Base-by-base conservation (phyloP, 2,113 vertebrate species). In the Pteropus alecto region DNA sequence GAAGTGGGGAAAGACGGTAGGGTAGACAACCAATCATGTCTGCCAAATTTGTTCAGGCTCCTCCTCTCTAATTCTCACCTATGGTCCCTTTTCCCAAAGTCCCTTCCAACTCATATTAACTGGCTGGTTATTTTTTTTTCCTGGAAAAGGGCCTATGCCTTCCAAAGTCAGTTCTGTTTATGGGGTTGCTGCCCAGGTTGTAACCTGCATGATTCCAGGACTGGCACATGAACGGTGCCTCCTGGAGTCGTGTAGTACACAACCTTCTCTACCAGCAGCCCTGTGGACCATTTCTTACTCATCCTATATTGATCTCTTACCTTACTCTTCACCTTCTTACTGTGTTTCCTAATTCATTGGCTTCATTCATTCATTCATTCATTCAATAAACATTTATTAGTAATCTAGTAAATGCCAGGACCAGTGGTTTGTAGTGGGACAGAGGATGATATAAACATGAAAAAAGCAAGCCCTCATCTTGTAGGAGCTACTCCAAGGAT, bases 211-310 rank as follows among this genome's bases (percentile, higher is more conserved):
- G 6, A 22, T 63, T 67, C 38, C 70, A 56, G 28, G 9, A 70
- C 46, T 2, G 8, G 7, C 13, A 0, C 5, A 3, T 0, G 21
- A 30, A n/a, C 0, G 3, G 8, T 38, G 16, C 58, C 46, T 86
- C n/a, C 54, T 71, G 33, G n/a, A 14, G 4, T 10, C 28, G 54
- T 24, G 6, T 2, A 2, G n/a, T 10, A 14, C 38, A 7, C 14
- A 7, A 5, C 41, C 18, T 78, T 68, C 71, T 70, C 77, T n/a
- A 24, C 85, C 26, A 11, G 60, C 51, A 76, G 71, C 67, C 11
- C 61, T 41, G 21, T 0, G 35, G 38, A 18, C 38, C 41, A 7
- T 41, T 82, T 46, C 65, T 76, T n/a, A 24, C 2, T 82, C 73
- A 88, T 1, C 26, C 63, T 63, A 1, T 51, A 10, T 5, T 35